Evolutionary conservation across 2,797 vertebrate genomes (phyloP).

Genomic region (Pseudochromis fuscus): DNA sequence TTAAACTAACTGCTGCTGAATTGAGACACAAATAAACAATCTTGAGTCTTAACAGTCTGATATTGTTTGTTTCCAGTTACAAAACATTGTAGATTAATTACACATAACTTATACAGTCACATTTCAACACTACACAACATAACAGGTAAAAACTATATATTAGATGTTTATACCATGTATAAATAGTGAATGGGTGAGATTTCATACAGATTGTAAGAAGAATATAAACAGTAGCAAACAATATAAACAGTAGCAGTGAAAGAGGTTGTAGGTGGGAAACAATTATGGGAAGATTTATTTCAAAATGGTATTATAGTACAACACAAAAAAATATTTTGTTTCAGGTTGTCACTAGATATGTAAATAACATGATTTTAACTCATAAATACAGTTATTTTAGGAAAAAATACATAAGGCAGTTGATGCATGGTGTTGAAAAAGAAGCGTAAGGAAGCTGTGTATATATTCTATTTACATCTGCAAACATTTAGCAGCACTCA

Average conservation of each 20-base stretch:
- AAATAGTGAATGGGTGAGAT: too few species aligned
- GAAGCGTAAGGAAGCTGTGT: neutral
- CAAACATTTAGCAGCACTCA: neutral
- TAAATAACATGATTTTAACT: neutral
- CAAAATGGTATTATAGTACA: too few species aligned
- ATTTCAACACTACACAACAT: too few species aligned
- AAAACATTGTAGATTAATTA: too few species aligned
- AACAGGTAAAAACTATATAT: too few species aligned
- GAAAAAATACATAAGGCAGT: neutral
- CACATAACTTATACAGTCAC: too few species aligned
- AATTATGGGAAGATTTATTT: neutral
- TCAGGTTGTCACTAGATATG: neutral
- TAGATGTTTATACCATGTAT: too few species aligned
- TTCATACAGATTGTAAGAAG: too few species aligned
- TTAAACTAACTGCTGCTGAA: neutral
- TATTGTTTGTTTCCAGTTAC: too few species aligned
- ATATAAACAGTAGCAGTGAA: too few species aligned
- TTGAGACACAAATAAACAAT: neutral
- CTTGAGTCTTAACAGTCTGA: neutral
- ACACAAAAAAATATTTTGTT: neutral
- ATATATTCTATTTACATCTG: neutral
- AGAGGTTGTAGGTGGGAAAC: neutral
- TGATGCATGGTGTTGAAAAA: neutral
- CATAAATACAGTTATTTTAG: neutral
- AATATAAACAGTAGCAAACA: too few species aligned